phyloP scores from a whole-genome alignment of 2,888 invertebrate genomes.

The Amphiduros pacificus region DNA sequence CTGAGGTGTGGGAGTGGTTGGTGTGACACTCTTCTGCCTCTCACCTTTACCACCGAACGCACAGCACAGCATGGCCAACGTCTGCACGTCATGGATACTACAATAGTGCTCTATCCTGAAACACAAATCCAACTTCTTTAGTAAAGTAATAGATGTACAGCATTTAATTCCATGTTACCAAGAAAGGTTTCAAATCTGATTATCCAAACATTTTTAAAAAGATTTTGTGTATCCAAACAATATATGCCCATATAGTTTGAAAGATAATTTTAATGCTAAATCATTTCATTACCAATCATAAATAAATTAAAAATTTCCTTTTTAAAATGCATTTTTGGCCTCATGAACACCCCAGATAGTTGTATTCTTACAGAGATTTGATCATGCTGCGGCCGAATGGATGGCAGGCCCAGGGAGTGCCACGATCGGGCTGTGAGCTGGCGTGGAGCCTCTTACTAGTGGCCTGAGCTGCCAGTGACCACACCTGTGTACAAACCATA shows the following conservation, averaged over 20 bases:
- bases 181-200: too few species aligned
- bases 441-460: slow-evolving; percentile 52
- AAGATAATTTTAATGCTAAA: too few species aligned
- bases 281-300: too few species aligned
- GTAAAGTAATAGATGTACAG: too few species aligned
- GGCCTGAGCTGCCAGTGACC: slow-evolving; percentile 80
- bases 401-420: slow-evolving; percentile 74
- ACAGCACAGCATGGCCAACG: slow-evolving; percentile 90
- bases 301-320: too few species aligned
- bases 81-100: slow-evolving; percentile 80
- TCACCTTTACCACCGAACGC: slow-evolving; percentile 70
- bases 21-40: slow-evolving; percentile 29
- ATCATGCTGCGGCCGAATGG: slow-evolving; percentile 85
- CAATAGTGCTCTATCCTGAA: slow-evolving; percentile 60
- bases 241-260: too few species aligned
- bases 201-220: too few species aligned
- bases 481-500: slow-evolving; percentile 66
- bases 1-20: not conserved
- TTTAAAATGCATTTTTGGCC: too few species aligned
- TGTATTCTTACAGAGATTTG: slow-evolving; percentile 79
- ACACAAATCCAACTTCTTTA: too few species aligned
- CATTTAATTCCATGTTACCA: too few species aligned
- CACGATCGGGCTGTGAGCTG: slow-evolving; percentile 43
- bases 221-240: too few species aligned
- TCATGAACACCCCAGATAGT: too few species aligned